Base-by-base conservation (phyloP, 1,140 invertebrate genomes). In the Proales similis region DNA sequence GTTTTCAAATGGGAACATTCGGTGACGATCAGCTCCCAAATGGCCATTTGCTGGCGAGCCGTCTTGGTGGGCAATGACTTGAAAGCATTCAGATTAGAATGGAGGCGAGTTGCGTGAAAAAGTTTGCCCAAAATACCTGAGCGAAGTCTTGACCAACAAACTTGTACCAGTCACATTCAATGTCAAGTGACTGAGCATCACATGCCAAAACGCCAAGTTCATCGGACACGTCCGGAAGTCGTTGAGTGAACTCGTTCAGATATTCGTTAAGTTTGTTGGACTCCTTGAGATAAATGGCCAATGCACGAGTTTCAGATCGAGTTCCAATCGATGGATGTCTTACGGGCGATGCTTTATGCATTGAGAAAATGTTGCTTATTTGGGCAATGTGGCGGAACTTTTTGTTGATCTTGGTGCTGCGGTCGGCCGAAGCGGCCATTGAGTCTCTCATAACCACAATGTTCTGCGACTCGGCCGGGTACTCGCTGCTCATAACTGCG, bases 1-100 rank as follows among this genome's bases (percentile, higher is more conserved):
- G 51, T 30, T 24, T 57, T 57, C 12, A 57, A 42, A 24, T 30
- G 26, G 2, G 51, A 57, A 27, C 51, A 57, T 14, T 57, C 51
- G 5, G 51, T 57, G 11, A 42, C 33, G 11, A 57, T 29, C 19
- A 57, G 20, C 9, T 57, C 51, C 51, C 51, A 57, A 12, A 57
- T 57, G 27, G 51, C 51, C 51, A 57, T 57, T 43, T 57, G 51
- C 17, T 57, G 51, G 20, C 45, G 39, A 4, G 51, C 51, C 45
- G 29, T 42, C 12, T 24, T 38, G 26, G 45, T 42, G 7, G 51
- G 51, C n/a, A 57, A 57, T 19, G 33, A 42, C 51, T 11, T 19
- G 22, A 29, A 53, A 36, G n/a, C 26, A 53, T 14, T 20, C 9
- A 12, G 29, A 38, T 38, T 24, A 53, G 2, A 57, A 39, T 38